Evolutionary conservation across 2,113 vertebrate genomes (phyloP), one percentile per base, ranked within the genome.

Genomic region (Tonatia bakeri): DNA sequence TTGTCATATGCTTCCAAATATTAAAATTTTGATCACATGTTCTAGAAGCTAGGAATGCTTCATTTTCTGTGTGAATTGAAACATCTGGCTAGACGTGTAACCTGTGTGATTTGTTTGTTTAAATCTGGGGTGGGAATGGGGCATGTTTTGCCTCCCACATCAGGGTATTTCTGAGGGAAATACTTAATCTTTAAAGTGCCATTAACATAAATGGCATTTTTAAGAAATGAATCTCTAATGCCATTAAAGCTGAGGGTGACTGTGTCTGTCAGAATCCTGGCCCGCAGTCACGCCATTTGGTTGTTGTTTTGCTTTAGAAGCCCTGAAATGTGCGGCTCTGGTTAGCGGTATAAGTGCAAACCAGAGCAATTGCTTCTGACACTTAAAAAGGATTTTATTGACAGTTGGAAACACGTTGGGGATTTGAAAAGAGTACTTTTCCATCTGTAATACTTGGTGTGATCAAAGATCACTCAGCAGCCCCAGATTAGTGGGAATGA

Each of bases 341-440:
- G 79, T 61, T 90, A 95, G 97, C 97, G 64, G 88, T 8, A 20
- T 76, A 90, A 89, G 79, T 94, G 96, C 94, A 96, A 97, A 98
- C 94, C 95, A 90, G 56, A 96, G 95, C 96, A 97, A 98, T 98
- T 17, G 0, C 94, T 98, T 97, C 73, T 98, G 98, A 98, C 96
- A 98, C 97, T 98, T 98, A 94, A 97, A 98, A 98, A 98, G 94
- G 98, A 97, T 96, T 97, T 98, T 97, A 98, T 96, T 98, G 98
- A 97, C 97, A 97, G 97, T 95, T 87, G 77, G 94, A 97, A 97
- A 96, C 96, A 97, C 4, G 0, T 96, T 87, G 96, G 92, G 97
- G 97, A 98, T 98, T 98, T 98, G 98, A 96, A 97, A 97, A 96
- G 90, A 98, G 97, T 97, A 96, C 95, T 98, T 98, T 98, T 97